Base-by-base conservation (phyloP, 2,888 invertebrate genomes). In the Nysson spinosus region DNA sequence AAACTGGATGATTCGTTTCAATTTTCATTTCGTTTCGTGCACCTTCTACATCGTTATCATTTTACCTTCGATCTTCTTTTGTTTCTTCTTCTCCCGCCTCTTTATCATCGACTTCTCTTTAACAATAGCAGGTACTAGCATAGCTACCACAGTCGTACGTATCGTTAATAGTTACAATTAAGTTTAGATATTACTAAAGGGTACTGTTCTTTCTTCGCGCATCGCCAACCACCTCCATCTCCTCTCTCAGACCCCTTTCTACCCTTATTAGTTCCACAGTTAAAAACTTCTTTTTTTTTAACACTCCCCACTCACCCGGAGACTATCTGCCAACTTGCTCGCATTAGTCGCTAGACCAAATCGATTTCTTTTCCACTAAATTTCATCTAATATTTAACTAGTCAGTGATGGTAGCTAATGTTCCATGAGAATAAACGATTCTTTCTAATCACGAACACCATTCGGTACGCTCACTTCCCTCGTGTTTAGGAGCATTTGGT, bases 71-170 rank as follows among this genome's bases (percentile, higher is more conserved):
- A 22, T 37, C 34, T 22, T 34, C 46, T 19, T 19, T 35, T 30
- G 24, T 16, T 43, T 47, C 44, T 57, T 30, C 12, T 32, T 44
- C 19, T 37, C 26, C 22, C 34, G 11, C 35, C 34, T 12, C 20
- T 60, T 52, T 50, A 67, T 72, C 54, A 57, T 51, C 51, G 28
- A 28, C 57, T 72, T 79, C 69, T 78, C 69, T 78, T 84, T 85
- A 85, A 85, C 83, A 85, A 86, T 86, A 87, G 87, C 88, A 88
- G 88, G 88, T 88, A 88, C 88, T 87, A 87, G 86, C 87, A 88
- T 88, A 88, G 88, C 88, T 88, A 88, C 87, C 87, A 88, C 87
- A 87, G 88, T 86, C 87, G 85, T 87, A 87, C 87, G 86, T 87
- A 87, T 87, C 85, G 84, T 86, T 85, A 84, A 85, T 83, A 84